A percentile compares a stretch with the other conserved stretches of the same genome.
These are phyloP conservation scores for Peromyscus aztecus DNA, from an alignment of 2,797 vertebrate species.

Conservation along the genomic window DNA sequence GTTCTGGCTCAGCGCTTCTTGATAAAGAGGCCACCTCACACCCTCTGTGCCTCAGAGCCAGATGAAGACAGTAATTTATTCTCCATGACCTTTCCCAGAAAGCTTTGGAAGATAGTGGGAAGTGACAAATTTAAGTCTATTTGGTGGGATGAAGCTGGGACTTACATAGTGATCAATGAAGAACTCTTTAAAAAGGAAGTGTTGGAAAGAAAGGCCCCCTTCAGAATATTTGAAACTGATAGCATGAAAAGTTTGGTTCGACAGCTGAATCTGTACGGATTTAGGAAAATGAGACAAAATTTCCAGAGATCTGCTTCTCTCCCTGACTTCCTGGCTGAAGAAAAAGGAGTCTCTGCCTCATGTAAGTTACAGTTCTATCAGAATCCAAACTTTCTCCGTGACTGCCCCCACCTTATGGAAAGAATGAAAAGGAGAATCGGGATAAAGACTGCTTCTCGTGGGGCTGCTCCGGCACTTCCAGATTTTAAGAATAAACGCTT, in stretches of 20 bases:
- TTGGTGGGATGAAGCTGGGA: slow-evolving; percentile 12
- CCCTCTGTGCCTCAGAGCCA: not conserved
- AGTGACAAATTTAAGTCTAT: slow-evolving; percentile 39
- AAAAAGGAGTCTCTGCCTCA: not conserved
- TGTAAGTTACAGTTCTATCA: slow-evolving; percentile 76
- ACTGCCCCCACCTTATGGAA: slow-evolving; percentile 72
- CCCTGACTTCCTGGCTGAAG: not conserved
- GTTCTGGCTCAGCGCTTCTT: slow-evolving; percentile 17
- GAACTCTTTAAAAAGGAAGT: slow-evolving; percentile 79
- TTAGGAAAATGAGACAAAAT: slow-evolving; percentile 79
- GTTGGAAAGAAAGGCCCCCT: slow-evolving; percentile 70
- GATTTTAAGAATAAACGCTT: not conserved
- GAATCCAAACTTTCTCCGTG: slow-evolving; percentile 76
- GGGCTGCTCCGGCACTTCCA: not conserved
- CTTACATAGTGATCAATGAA: slow-evolving; percentile 53
- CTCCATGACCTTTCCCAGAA: slow-evolving; percentile 26
- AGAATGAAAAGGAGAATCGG: slow-evolving; percentile 74
- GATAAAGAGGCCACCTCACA: not conserved
- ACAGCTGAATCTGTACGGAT: slow-evolving; percentile 81
- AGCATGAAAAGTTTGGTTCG: slow-evolving; percentile 81
- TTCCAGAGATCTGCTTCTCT: slow-evolving; percentile 60
- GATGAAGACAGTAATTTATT: slow-evolving; percentile 21
- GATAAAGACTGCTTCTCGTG: slow-evolving; percentile 36
- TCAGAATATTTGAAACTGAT: slow-evolving; percentile 79
- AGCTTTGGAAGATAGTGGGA: slow-evolving; percentile 30